Base-by-base conservation (phyloP, 2,113 vertebrate genomes). In the Sphaerodactylus townsendi region DNA sequence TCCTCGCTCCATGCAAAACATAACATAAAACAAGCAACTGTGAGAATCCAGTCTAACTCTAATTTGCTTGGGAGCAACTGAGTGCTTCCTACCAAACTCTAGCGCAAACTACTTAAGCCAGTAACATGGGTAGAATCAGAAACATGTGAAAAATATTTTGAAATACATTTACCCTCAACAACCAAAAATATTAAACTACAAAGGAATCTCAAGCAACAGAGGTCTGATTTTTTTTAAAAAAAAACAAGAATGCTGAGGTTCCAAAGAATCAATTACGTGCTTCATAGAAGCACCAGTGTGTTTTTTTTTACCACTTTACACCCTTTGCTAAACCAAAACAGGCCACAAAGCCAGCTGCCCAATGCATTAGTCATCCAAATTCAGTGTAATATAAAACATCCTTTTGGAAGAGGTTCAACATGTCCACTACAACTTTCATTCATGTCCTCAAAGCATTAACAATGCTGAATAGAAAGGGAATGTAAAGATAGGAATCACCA, bases 251-350 rank as follows among this genome's bases (percentile, higher is more conserved):
- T 59, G 68, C 37, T 2, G 8, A 82, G 53, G 80, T 73, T 82
- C 80, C 73, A 73, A 73, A 82, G 70, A 82, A 82, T 73, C 70
- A 82, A 82, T 82, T 73, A 82, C 72, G 72, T 82, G 80, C 80
- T 73, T 82, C 80, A 73, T 82, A 82, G 80, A 82, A 62, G 39
- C 80, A 82, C 70, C 70, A 82, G 53, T 44, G 30, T 71, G n/a
- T n/a, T n/a, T 82, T 73, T 82, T 73, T 70, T 62, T 82, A 82
- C 80, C 69, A 82, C 80, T 82, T 82, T 82, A 82, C 80, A 82
- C 80, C 69, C 80, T 82, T 69, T 82, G 10, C 69, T 82, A 82
- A 82, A 82, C 80, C 80, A 62, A 82, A 82, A 73, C 80, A 82
- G 80, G 69, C 80, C 80, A 82, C 69, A 82, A 73, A 62, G 33